Conservation (phyloP, 2,888 invertebrate species). For the Vannuccia rotundouncinata region DNA sequence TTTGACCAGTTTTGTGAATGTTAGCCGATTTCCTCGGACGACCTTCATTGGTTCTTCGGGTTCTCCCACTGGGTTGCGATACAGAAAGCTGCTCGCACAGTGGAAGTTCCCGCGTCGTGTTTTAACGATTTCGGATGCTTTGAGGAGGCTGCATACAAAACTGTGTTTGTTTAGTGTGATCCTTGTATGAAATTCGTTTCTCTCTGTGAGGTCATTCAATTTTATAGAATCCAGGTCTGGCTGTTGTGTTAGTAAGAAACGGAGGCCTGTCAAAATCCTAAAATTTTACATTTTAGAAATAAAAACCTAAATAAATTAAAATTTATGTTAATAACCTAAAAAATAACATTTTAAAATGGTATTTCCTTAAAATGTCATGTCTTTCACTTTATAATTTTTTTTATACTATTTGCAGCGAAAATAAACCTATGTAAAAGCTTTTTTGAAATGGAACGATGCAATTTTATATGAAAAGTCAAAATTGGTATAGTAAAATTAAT, state of each 20-base stretch:
- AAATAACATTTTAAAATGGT: too few relatives aligned
- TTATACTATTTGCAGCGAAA: too few relatives aligned
- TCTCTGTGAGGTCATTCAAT: not conserved
- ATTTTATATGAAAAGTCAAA: too few relatives aligned
- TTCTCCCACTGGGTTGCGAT: slow-evolving; percentile 1
- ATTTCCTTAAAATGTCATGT: too few relatives aligned
- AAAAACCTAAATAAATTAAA: too few relatives aligned
- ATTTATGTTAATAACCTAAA: too few relatives aligned
- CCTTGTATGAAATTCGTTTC: slow-evolving; percentile 18
- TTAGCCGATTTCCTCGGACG: not conserved
- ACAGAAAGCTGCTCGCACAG: not conserved
- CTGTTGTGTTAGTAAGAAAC: slow-evolving; percentile 12
- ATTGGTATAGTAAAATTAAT: too few relatives aligned
- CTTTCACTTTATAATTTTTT: too few relatives aligned
- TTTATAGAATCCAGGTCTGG: not conserved
- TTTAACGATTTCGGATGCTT: slow-evolving; percentile 10
- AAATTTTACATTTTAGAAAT: too few relatives aligned
- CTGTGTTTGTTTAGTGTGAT: slow-evolving; percentile 19
- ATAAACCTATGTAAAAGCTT: too few relatives aligned
- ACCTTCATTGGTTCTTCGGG: not conserved
- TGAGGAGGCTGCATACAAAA: slow-evolving; percentile 11
- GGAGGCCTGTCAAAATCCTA: too few relatives aligned
- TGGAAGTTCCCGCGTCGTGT: not conserved
- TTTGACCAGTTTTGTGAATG: slow-evolving; percentile 23
- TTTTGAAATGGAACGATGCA: too few relatives aligned